These are phyloP conservation scores for Meleagris gallopavo DNA, from an alignment of 2,113 vertebrate genomes.

Conservation along the genomic window DNA sequence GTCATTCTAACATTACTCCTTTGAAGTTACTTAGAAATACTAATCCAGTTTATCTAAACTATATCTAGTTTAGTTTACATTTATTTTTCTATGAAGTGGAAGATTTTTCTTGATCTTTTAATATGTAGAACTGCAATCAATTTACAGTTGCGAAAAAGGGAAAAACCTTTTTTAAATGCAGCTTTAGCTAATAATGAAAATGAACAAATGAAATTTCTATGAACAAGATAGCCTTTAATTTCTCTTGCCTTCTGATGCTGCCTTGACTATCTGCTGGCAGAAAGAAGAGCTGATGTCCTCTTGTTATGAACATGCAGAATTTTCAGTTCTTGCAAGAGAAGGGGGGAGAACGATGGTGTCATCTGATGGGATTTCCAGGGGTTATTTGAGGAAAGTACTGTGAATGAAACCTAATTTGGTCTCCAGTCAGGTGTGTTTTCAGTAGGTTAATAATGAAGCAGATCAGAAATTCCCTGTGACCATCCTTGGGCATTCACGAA, in stretches of 20 bases:
- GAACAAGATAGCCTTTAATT: neutral
- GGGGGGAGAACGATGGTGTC: neutral
- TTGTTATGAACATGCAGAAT: neutral
- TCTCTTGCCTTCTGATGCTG: neutral
- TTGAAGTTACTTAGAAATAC: neutral
- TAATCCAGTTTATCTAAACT: neutral
- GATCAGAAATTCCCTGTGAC: neutral
- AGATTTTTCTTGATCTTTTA: neutral
- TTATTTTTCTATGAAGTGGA: neutral
- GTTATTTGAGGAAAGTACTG: neutral
- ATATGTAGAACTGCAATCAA: neutral
- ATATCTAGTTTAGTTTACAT: neutral
- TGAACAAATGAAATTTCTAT: neutral
- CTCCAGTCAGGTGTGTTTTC: neutral
- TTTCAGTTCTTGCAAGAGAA: neutral
- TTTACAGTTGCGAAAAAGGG: neutral
- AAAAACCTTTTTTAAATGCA: neutral
- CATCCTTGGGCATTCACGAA: neutral
- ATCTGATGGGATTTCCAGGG: neutral
- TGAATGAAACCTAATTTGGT: neutral
- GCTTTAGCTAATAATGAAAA: neutral
- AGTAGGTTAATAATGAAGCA: neutral
- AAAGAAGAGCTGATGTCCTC: neutral
- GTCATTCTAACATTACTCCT: neutral
- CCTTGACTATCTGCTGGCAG: neutral